These are phyloP conservation scores for Myxocyprinus asiaticus DNA, from an alignment of 2,113 vertebrate species.

Conservation along the genomic window DNA sequence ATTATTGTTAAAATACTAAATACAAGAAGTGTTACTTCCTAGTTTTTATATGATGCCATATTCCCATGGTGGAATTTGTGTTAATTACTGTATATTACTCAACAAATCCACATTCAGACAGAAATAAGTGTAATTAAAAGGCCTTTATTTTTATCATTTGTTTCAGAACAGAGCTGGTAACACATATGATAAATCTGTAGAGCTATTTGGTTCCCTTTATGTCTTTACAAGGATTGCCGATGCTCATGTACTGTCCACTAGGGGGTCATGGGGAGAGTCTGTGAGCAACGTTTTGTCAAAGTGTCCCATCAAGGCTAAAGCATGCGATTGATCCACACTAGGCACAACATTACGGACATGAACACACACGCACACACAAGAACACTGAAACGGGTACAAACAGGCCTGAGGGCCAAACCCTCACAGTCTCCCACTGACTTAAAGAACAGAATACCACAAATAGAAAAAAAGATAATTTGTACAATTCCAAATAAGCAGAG, in stretches of 20 bases:
- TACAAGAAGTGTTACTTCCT: too few species aligned
- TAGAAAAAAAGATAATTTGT: slow-evolving; percentile 34
- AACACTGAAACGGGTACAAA: slow-evolving; percentile 76
- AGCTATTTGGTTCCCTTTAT: slow-evolving; percentile 82
- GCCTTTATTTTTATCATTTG: slow-evolving; percentile 78
- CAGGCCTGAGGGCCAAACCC: slow-evolving; percentile 50
- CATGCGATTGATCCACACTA: slow-evolving; percentile 83
- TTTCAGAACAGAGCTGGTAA: slow-evolving; percentile 81
- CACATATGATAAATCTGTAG: slow-evolving; percentile 80
- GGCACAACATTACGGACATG: slow-evolving; percentile 79
- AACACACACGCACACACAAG: slow-evolving; percentile 72
- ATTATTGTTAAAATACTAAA: too few species aligned
- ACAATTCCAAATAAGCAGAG: slow-evolving; percentile 16
- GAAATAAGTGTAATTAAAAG: slow-evolving; percentile 72
- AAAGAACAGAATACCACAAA: slow-evolving; percentile 64
- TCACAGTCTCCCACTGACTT: slow-evolving; percentile 61
- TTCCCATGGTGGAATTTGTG: too few species aligned
- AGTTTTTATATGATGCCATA: too few species aligned
- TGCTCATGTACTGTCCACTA: slow-evolving; percentile 74
- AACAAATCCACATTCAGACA: slow-evolving; percentile 12
- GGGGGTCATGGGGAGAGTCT: slow-evolving; percentile 68
- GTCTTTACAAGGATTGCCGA: slow-evolving; percentile 76
- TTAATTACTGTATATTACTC: too few species aligned
- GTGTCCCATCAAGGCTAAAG: slow-evolving; percentile 80
- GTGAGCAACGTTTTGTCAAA: slow-evolving; percentile 73